Evolutionary conservation across 2,113 vertebrate genomes (phyloP).

Genomic region (Pyxicephalus adspersus): DNA sequence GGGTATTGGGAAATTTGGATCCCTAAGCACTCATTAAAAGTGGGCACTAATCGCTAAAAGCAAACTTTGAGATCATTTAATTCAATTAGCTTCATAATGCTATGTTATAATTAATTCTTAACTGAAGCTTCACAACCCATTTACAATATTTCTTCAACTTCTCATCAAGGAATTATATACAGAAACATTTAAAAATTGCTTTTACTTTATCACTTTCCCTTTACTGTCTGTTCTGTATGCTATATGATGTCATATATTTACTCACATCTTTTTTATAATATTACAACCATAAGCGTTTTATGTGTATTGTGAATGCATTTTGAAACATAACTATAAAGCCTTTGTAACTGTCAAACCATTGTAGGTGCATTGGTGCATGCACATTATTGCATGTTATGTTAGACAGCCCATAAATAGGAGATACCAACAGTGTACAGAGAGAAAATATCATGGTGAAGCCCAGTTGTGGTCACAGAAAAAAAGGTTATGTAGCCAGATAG

Average conservation of each 20-base stretch:
- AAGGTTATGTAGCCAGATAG: too few species aligned
- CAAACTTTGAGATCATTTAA: constrained; percentile 47
- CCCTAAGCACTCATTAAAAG: constrained; percentile 51
- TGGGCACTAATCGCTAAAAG: constrained; percentile 45
- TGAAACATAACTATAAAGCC: too few species aligned
- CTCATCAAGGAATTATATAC: background rate
- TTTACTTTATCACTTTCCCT: too few species aligned
- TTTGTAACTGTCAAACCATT: too few species aligned
- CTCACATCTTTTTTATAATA: background rate
- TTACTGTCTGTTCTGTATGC: too few species aligned
- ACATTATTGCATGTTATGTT: too few species aligned
- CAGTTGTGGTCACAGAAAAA: too few species aligned
- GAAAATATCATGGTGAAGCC: too few species aligned
- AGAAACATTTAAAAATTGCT: too few species aligned
- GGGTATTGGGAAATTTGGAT: constrained; percentile 47
- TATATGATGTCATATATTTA: background rate
- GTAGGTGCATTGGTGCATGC: too few species aligned
- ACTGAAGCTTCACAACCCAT: constrained; percentile 6
- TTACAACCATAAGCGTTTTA: background rate
- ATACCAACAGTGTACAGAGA: too few species aligned
- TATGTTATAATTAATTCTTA: constrained; percentile 38
- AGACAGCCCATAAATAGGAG: too few species aligned
- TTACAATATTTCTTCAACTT: background rate
- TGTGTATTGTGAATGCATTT: background rate
- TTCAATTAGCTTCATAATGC: constrained; percentile 43